Conservation (phyloP, 2,888 invertebrate genomes). For the Calameuta idolon region DNA sequence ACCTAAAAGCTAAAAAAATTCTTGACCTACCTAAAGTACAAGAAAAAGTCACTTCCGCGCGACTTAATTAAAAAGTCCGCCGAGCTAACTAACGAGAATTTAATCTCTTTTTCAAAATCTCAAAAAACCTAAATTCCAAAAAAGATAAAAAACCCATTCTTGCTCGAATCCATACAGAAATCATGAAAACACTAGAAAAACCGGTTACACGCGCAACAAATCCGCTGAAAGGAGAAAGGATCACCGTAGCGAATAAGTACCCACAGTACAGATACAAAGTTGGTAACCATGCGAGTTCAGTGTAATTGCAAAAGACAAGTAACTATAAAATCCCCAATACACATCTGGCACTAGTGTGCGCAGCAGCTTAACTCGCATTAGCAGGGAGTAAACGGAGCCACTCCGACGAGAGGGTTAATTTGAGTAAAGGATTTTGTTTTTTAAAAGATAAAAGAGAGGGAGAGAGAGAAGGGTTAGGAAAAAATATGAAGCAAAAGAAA, state of each 20-base stretch:
- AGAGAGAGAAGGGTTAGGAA: slow-evolving; percentile 10
- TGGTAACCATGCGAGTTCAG: background rate
- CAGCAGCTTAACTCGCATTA: background rate
- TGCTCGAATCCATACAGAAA: background rate
- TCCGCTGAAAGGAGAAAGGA: background rate
- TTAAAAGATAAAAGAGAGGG: background rate
- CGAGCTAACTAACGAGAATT: background rate
- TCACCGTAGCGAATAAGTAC: background rate
- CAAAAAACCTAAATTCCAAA: background rate
- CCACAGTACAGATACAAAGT: background rate
- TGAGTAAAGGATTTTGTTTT: background rate
- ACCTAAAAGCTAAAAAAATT: background rate
- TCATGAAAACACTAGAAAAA: background rate
- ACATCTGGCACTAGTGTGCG: background rate
- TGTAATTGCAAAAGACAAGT: background rate
- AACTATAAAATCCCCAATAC: background rate
- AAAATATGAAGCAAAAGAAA: background rate
- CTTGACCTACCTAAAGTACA: background rate
- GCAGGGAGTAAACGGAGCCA: background rate
- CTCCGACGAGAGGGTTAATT: background rate
- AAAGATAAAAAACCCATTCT: background rate
- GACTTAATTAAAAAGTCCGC: background rate
- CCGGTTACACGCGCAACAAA: background rate
- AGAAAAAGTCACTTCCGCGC: background rate
- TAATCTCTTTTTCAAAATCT: background rate